Base-by-base conservation (phyloP, 1,140 invertebrate species). In the Megathymus violae region DNA sequence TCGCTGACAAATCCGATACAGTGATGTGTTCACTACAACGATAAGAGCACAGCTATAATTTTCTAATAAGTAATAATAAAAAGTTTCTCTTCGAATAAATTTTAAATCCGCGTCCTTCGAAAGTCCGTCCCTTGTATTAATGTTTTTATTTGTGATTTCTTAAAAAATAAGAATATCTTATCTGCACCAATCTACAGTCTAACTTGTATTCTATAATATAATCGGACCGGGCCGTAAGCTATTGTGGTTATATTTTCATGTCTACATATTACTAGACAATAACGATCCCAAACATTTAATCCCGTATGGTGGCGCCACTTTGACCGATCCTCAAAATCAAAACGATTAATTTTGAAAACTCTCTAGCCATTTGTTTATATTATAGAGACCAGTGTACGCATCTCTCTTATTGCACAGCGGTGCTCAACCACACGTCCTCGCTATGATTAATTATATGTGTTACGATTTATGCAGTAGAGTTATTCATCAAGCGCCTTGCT, bases 391-490 rank as follows among this genome's bases (percentile, higher is more conserved):
- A 31, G 4, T 31, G 27, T n/a, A n/a, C 2, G 2, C 19, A 22
- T 3, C 19, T 22, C 19, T 22, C 5, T 22, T 22, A 22, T 3
- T 3, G 1, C 9, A 7, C 27, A 31, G 7, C 1, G 6, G 7
- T 43, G 11, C 46, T 48, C 11, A 48, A 31, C 25, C 25, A 13
- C 25, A 15, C 19, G 41, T 22, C 6, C 3, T 7, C 22, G 15
- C 27, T 31, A 7, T 1, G 27, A 31, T 31, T 31, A 31, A 9
- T 31, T 48, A 15, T 31, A 25, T 47, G 16, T 11, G 46, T 48
- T 48, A 31, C 44, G 44, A 19, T 46, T 46, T 25, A 46, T 19
- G 44, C 44, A 46, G 17, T 46, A 46, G 44, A 11, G 43, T 46
- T 46, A 46, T 22, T 46, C 43, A 46, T 19, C 16, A 19, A 46